phyloP scores from a whole-genome alignment of 2,797 vertebrate species.

The Mionectes olivaceus region DNA sequence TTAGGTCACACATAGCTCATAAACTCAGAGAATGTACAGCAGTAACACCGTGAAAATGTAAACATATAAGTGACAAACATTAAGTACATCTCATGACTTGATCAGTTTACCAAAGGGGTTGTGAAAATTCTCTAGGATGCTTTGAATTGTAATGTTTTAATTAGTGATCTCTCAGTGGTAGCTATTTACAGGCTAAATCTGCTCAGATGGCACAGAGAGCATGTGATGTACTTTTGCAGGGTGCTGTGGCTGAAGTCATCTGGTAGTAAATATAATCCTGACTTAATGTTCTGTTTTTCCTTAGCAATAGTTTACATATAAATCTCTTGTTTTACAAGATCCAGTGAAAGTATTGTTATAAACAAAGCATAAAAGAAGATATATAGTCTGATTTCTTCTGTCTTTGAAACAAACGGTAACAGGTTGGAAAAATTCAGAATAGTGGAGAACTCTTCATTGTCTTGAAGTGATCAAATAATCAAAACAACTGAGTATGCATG shows the following conservation, averaged over 20 bases:
- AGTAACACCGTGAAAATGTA: background rate
- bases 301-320: background rate
- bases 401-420: background rate
- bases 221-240: background rate
- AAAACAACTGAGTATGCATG: background rate
- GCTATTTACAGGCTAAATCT: background rate
- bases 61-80: background rate
- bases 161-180: background rate
- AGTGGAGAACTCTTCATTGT: background rate
- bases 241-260: slow-evolving; percentile 6
- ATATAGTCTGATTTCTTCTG: background rate
- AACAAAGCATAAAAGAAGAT: background rate
- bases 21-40: background rate
- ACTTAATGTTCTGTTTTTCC: background rate
- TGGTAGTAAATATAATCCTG: slow-evolving; percentile 1
- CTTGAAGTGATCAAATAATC: background rate
- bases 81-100: background rate
- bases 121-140: background rate
- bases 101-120: background rate
- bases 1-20: background rate
- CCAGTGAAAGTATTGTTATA: background rate
- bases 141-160: slow-evolving; percentile 16
- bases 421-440: background rate
- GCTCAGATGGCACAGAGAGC: background rate
- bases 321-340: background rate